These are phyloP conservation scores for Agrochola macilenta DNA, from an alignment of 2,888 invertebrate species.

Conservation along the genomic window DNA sequence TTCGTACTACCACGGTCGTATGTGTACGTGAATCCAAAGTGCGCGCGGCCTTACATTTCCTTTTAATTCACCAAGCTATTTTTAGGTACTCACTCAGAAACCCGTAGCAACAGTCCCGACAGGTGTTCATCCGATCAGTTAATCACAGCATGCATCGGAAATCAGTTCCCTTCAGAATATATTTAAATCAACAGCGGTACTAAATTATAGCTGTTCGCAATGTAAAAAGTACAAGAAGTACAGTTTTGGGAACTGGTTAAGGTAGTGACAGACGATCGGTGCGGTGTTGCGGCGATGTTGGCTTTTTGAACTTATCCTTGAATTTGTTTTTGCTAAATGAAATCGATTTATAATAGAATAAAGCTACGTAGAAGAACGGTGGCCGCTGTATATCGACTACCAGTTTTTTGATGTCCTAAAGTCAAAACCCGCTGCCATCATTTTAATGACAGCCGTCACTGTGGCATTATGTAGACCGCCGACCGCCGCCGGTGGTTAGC, in stretches of 20 bases:
- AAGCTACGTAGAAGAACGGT: too few species aligned
- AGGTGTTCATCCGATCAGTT: conserved; percentile 22
- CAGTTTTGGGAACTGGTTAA: conserved; percentile 52
- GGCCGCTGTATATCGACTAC: too few species aligned
- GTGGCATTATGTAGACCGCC: too few species aligned
- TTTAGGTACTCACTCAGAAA: conserved; percentile 17
- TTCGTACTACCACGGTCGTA: too few species aligned
- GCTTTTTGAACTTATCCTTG: background rate
- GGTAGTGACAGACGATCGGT: conserved; percentile 18
- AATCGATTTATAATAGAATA: too few species aligned
- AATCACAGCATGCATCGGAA: conserved; percentile 46
- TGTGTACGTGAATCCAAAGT: too few species aligned
- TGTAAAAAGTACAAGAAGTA: conserved; percentile 58
- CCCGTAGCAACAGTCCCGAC: conserved; percentile 28
- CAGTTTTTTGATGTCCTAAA: too few species aligned
- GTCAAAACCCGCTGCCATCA: too few species aligned
- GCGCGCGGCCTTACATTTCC: too few species aligned
- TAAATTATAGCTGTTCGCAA: conserved; percentile 49
- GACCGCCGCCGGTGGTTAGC: too few species aligned
- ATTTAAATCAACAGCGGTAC: conserved; percentile 27
- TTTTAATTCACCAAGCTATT: background rate
- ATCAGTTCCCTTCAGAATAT: conserved; percentile 34
- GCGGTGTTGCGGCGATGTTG: background rate
- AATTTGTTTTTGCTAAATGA: background rate
- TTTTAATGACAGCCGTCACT: too few species aligned